phyloP scores from a whole-genome alignment of 2,797 vertebrate species.

The Myotis findleyi region DNA sequence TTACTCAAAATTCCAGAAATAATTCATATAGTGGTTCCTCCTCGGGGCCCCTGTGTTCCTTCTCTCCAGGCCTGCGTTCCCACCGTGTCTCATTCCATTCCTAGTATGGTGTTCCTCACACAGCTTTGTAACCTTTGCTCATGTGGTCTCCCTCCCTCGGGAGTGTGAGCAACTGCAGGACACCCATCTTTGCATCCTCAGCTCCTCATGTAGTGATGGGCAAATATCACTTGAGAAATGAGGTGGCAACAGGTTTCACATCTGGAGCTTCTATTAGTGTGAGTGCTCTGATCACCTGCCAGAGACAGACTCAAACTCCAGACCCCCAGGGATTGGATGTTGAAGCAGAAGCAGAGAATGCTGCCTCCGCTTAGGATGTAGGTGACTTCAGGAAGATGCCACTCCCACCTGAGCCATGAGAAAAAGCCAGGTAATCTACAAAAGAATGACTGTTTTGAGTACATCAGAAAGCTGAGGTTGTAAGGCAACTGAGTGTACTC shows the following conservation, averaged over 20 bases:
- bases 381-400: not conserved
- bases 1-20: not conserved
- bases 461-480: not conserved
- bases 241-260: not conserved
- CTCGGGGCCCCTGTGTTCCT: not conserved
- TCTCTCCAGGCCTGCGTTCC: not conserved
- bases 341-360: not conserved
- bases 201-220: not conserved
- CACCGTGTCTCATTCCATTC: not conserved
- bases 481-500: not conserved
- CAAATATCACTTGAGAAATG: not conserved
- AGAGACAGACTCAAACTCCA: not conserved
- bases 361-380: not conserved
- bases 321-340: not conserved
- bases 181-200: not conserved
- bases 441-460: not conserved
- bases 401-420: not conserved
- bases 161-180: not conserved
- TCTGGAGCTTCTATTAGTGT: not conserved
- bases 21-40: not conserved
- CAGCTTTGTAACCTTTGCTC: not conserved
- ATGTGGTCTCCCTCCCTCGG: not conserved
- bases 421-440: not conserved
- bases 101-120: not conserved
- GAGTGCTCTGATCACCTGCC: not conserved